Evolutionary conservation across 2,113 vertebrate species (phyloP), one percentile per base, ranked within the genome.

Genomic region (Scortum barcoo): DNA sequence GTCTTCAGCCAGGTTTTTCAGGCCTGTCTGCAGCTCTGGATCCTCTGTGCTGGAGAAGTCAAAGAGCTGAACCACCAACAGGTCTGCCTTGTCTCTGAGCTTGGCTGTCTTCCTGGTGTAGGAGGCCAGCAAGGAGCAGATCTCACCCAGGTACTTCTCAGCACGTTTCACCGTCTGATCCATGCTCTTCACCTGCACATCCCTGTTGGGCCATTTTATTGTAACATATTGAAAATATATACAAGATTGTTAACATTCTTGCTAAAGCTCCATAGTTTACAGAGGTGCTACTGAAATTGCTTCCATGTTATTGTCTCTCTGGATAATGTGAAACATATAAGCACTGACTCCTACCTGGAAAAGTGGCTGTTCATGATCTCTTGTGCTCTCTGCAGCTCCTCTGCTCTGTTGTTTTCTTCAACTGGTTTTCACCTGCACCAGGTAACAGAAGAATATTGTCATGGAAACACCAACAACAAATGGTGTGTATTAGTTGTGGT

Each of bases 1-100:
- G 81, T 96, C 96, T 80, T 96, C 91, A 0, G 95, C 95, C 10
- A 97, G 90, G 91, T 81, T 94, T 68, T 91, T 94, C 53, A 97
- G 19, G 50, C 94, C 76, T 0, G 87, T 68, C 53, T 82, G 89
- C 0, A 93, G 62, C 86, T 95, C 91, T 0, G 93, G 91, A 56
- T 91, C 94, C 88, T 96, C 89, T 0, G 92, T 93, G 83, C 84
- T 75, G 67, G 95, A 77, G 0, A 90, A 94, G 65, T 93, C 94
- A 0, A 87, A 53, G 16, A 97, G 93, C 86, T 94, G 92, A 30
- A 79, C 93, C 51, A 93, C 94, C 72, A 96, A 91, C 67, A 85
- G 74, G 88, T 96, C 96, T 0, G 95, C 92, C 81, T 93, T 94
- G 54, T 96, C 92, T 30, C 85, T 78, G 40, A 97, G 91, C 70